A percentile compares a stretch with the other conserved stretches of the same genome.
Evolutionary conservation across 2,113 vertebrate genomes (phyloP).

Genomic region (Ceuthmochares aereus): DNA sequence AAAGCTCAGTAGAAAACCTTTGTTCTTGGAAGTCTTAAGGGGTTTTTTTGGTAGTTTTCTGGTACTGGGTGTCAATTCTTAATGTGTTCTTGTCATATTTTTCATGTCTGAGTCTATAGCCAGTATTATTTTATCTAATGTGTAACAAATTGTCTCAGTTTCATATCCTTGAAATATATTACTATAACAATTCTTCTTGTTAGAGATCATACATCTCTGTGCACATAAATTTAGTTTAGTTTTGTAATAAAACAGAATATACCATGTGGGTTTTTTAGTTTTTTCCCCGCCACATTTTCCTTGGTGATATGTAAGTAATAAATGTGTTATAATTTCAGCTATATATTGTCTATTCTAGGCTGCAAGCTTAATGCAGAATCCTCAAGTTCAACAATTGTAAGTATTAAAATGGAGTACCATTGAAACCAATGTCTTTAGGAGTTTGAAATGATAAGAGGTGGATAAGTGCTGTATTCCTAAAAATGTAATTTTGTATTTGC

Average conservation of each 20-base stretch:
- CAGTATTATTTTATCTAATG: neutral
- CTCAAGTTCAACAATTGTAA: conserved; percentile 97
- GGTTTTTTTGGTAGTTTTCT: neutral
- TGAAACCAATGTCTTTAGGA: neutral
- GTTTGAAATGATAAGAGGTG: neutral
- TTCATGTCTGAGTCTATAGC: neutral
- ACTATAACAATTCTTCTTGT: neutral
- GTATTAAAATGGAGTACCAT: conserved; percentile 61
- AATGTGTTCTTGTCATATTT: neutral
- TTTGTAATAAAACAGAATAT: neutral
- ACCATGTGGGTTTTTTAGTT: neutral
- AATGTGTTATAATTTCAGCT: conserved; percentile 30
- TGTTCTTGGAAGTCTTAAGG: neutral
- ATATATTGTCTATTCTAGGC: conserved; percentile 81
- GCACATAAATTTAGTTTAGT: neutral
- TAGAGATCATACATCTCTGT: neutral
- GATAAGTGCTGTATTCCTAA: neutral
- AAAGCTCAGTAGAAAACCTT: neutral
- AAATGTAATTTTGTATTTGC: neutral
- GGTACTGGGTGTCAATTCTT: neutral
- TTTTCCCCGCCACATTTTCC: neutral
- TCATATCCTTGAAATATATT: neutral
- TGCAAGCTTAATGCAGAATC: conserved; percentile 98
- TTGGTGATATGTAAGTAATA: neutral
- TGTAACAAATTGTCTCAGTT: neutral